phyloP scores from a whole-genome alignment of 1,140 invertebrate species.

The Papilio polyxenes region DNA sequence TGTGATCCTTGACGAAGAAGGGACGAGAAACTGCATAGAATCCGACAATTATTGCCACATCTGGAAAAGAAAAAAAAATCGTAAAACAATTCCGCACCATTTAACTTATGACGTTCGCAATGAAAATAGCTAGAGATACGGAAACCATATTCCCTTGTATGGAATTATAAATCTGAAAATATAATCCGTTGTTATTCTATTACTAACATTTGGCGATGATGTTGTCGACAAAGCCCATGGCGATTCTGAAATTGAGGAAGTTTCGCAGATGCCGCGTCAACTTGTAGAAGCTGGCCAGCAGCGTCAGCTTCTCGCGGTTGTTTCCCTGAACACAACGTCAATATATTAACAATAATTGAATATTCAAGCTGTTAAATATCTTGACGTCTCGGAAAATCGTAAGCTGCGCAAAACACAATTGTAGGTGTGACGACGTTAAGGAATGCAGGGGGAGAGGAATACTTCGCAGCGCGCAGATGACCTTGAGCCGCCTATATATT shows the following conservation, averaged over 20 bases:
- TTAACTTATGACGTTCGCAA: no score
- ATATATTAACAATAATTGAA: no score
- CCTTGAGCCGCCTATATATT: no score
- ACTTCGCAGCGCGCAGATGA: no score
- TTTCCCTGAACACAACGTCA: slow-evolving; percentile 85
- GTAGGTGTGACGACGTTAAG: no score
- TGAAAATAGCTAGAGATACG: no score
- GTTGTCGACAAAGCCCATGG: slow-evolving; percentile 97
- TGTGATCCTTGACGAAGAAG: slow-evolving; percentile 89
- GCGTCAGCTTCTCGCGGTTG: slow-evolving; percentile 91
- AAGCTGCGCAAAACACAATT: no score
- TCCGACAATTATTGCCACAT: slow-evolving; percentile 96
- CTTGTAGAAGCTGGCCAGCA: slow-evolving; percentile 94
- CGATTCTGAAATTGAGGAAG: slow-evolving; percentile 95
- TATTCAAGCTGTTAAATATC: background rate
- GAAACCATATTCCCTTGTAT: no score
- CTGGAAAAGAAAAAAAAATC: slow-evolving; percentile 79
- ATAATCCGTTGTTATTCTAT: no score
- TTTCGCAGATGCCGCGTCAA: slow-evolving; percentile 93
- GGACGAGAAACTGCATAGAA: slow-evolving; percentile 97
- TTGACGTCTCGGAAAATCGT: background rate
- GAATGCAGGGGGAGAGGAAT: no score
- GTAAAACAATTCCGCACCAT: background rate
- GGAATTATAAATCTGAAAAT: no score
- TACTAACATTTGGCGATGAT: slow-evolving; percentile 97